Conservation (phyloP, 2,888 invertebrate genomes). For the Amphiduros pacificus region DNA sequence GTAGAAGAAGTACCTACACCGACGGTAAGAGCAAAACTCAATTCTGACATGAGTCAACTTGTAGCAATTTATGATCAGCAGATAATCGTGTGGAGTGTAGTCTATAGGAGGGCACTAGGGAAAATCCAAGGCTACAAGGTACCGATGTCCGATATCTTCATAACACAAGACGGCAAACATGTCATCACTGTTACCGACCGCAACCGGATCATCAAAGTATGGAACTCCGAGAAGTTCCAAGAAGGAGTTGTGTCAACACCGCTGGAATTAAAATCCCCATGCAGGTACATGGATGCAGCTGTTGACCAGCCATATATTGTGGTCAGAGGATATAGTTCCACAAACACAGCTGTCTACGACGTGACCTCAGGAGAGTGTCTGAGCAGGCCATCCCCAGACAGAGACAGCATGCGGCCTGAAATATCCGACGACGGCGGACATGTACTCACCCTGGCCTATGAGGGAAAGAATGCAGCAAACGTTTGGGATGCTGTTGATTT, state of each 20-base stretch:
- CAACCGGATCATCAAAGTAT: slow-evolving; percentile 31
- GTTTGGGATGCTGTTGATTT: slow-evolving; percentile 35
- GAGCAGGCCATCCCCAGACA: slow-evolving; percentile 30
- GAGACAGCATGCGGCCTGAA: slow-evolving; percentile 31
- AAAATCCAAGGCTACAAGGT: not conserved
- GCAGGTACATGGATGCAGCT: too few relatives aligned
- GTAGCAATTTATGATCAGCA: slow-evolving; percentile 11
- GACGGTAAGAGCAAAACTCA: not conserved
- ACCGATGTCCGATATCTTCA: not conserved
- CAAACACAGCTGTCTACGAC: too few relatives aligned
- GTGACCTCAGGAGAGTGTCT: too few relatives aligned
- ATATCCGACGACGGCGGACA: slow-evolving; percentile 35
- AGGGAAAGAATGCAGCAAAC: slow-evolving; percentile 25
- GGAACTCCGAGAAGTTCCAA: too few relatives aligned
- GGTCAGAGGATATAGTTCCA: too few relatives aligned
- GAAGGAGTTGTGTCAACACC: too few relatives aligned
- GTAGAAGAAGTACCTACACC: not conserved
- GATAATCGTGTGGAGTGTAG: slow-evolving; percentile 5
- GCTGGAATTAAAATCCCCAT: too few relatives aligned
- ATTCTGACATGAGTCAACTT: not conserved
- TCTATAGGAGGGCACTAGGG: not conserved
- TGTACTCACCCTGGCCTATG: slow-evolving; percentile 33
- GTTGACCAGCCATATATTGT: too few relatives aligned
- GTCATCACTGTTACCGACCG: slow-evolving; percentile 28
- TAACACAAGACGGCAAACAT: slow-evolving; percentile 23